Percentiles rank a stretch among this genome's conserved stretches.
Conservation (phyloP, 2,888 invertebrate genomes). For the Acrocera orbiculus region DNA sequence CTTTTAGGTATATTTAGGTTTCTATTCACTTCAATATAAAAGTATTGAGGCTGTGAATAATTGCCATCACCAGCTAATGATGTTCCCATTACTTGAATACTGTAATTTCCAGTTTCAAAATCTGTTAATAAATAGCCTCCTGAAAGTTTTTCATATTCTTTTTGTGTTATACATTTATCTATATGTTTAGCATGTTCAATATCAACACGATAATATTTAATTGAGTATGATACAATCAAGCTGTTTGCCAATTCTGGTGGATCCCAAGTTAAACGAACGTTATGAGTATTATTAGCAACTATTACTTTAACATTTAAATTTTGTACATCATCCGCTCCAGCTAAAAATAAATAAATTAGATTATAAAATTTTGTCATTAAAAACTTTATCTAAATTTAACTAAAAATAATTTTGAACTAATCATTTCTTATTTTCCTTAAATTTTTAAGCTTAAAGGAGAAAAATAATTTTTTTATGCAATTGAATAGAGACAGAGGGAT, state of each 20-base stretch:
- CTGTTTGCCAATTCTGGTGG: slow-evolving; percentile 77
- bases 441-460: too few relatives aligned
- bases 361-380: too few relatives aligned
- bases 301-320: slow-evolving; percentile 31
- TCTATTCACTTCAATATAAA: slow-evolving; percentile 48
- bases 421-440: too few relatives aligned
- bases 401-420: too few relatives aligned
- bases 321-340: slow-evolving; percentile 46
- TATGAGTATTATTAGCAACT: slow-evolving; percentile 31
- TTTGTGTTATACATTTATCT: slow-evolving; percentile 45
- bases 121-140: slow-evolving; percentile 32
- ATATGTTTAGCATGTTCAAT: slow-evolving; percentile 38
- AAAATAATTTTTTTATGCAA: too few relatives aligned
- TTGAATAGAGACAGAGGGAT: too few relatives aligned
- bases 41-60: slow-evolving; percentile 37
- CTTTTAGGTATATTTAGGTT: too few relatives aligned
- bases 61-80: slow-evolving; percentile 60
- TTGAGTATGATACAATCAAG: slow-evolving; percentile 64
- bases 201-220: slow-evolving; percentile 53
- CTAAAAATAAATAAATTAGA: slow-evolving; percentile 27
- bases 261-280: slow-evolving; percentile 58
- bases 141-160: slow-evolving; percentile 35
- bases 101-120: slow-evolving; percentile 64
- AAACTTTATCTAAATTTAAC: too few relatives aligned
- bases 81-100: slow-evolving; percentile 54